A percentile compares a stretch with the other conserved stretches of the same genome.
Conservation (phyloP, 2,888 invertebrate genomes). For the Macaria notata region DNA sequence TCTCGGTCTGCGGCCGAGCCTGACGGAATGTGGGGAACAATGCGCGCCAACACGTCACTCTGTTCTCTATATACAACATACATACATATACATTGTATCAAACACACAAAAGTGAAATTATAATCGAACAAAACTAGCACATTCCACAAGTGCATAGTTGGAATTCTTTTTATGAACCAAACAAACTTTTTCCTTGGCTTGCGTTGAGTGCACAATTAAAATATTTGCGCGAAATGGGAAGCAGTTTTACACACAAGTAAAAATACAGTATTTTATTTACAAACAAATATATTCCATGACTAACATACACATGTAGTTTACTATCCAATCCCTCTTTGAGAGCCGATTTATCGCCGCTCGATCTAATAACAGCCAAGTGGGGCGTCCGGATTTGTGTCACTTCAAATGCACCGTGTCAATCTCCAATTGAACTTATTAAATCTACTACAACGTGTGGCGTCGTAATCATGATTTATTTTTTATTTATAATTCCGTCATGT, state of each 20-base stretch:
- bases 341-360: conserved; percentile 39
- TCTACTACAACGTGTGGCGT: conserved; percentile 51
- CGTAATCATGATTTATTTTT: conserved; percentile 61
- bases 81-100: conserved; percentile 6
- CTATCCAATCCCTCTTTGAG: conserved; percentile 31
- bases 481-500: conserved; percentile 33
- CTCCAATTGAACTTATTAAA: conserved; percentile 74
- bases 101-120: conserved; percentile 4
- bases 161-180: too few relatives aligned
- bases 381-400: conserved; percentile 57
- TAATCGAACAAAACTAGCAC: neutral
- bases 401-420: conserved; percentile 65
- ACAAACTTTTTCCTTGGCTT: too few relatives aligned
- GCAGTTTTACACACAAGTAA: too few relatives aligned
- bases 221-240: too few relatives aligned
- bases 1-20: conserved; percentile 35
- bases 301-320: conserved; percentile 20
- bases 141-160: too few relatives aligned
- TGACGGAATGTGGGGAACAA: conserved; percentile 46
- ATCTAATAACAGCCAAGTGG: conserved; percentile 54
- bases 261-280: too few relatives aligned
- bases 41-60: conserved; percentile 21
- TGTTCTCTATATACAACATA: conserved; percentile 16
- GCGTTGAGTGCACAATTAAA: too few relatives aligned
- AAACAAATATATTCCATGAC: conserved; percentile 14